These are phyloP conservation scores for Lasius platythorax DNA, from an alignment of 2,888 invertebrate genomes.

Conservation along the genomic window DNA sequence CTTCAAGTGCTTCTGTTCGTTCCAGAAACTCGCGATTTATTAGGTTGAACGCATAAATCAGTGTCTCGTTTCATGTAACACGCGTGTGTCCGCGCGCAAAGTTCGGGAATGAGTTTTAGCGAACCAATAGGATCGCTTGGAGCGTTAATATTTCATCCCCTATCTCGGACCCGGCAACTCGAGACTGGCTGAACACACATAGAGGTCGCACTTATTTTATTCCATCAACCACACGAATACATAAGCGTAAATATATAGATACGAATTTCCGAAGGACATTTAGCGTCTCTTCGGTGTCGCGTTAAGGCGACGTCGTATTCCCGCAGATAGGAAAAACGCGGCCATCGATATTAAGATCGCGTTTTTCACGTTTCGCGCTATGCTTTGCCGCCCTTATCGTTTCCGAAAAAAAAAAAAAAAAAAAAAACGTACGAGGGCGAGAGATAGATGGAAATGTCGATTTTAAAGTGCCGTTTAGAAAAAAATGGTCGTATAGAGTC, in stretches of 20 bases:
- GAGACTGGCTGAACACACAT: slow-evolving; percentile 49
- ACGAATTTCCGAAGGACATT: slow-evolving; percentile 51
- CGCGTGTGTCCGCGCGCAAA: neutral
- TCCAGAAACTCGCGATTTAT: slow-evolving; percentile 41
- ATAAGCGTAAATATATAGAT: slow-evolving; percentile 43
- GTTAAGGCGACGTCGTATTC: neutral
- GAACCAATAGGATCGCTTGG: slow-evolving; percentile 57
- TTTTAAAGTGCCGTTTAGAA: neutral
- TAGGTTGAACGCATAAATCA: slow-evolving; percentile 53
- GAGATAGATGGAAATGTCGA: neutral
- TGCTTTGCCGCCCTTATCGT: slow-evolving; percentile 16
- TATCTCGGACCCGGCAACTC: slow-evolving; percentile 56
- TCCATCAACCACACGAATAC: slow-evolving; percentile 44
- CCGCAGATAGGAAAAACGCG: slow-evolving; percentile 1
- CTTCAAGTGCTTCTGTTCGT: slow-evolving; percentile 12
- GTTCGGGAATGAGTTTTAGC: slow-evolving; percentile 59
- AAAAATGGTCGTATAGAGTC: neutral
- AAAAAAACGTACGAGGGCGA: neutral
- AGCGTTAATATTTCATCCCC: slow-evolving; percentile 75
- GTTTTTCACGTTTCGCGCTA: slow-evolving; percentile 3
- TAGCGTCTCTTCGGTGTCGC: neutral
- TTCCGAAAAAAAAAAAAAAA: neutral
- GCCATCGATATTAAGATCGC: neutral
- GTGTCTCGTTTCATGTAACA: slow-evolving; percentile 35
- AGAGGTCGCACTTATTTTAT: slow-evolving; percentile 64